A percentile compares a stretch with the other conserved stretches of the same genome.
Evolutionary conservation across 1,140 invertebrate species (phyloP).

Genomic region (Anoplolepis gracilipes): DNA sequence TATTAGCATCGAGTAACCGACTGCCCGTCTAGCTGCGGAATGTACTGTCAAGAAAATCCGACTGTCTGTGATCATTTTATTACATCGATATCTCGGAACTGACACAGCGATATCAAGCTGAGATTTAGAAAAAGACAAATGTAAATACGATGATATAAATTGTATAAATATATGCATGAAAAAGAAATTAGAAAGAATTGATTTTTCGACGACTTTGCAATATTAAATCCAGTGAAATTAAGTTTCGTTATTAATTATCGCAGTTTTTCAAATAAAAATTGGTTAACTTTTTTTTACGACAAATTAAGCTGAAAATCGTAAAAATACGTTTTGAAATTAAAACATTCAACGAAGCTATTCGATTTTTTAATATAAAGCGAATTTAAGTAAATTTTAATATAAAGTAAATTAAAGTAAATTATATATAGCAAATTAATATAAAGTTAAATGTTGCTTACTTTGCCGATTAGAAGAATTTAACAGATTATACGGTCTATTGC

Average conservation of each 20-base stretch:
- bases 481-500: neutral
- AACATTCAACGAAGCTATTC: neutral
- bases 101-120: neutral
- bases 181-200: no score
- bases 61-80: neutral
- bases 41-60: slow-evolving; percentile 11
- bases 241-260: neutral
- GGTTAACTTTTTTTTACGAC: neutral
- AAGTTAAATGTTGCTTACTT: neutral
- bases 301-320: neutral
- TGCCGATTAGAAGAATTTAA: slow-evolving; percentile 7
- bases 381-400: no score
- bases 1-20: slow-evolving; percentile 28
- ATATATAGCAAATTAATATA: neutral
- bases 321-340: neutral
- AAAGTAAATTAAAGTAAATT: neutral
- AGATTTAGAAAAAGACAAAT: no score
- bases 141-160: no score
- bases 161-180: no score
- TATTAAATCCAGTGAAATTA: neutral
- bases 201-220: no score
- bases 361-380: neutral
- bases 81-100: slow-evolving; percentile 9
- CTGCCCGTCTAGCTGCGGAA: neutral
- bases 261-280: neutral